Base-by-base conservation (phyloP, 2,113 vertebrate genomes). In the Leptosomus discolor region DNA sequence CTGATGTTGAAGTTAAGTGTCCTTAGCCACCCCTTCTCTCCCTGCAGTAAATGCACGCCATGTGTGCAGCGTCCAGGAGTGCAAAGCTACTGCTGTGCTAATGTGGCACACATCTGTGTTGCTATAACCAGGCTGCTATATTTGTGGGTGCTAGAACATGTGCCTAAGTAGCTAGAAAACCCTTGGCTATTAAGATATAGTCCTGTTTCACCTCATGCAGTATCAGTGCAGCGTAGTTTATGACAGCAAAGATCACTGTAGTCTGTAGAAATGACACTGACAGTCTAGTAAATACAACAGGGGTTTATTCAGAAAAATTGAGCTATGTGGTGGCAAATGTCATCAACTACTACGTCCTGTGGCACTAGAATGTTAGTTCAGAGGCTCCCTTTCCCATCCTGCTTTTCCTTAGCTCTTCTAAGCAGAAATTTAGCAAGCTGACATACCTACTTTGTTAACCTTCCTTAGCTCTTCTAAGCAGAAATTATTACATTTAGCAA, bases 21-120 rank as follows among this genome's bases (percentile, higher is more conserved):
- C 96, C 94, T 96, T 37, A 95, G 77, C 16, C 70, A 95, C 69
- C 90, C 91, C 16, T 81, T 83, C 26, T 51, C 50, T 67, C 57
- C 45, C 67, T 92, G 88, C 91, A 74, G 88, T 86, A 45, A 65
- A 80, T 65, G 76, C 32, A 32, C 22, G 19, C 57, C 0, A 0
- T 45, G 63, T 11, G 4, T 6, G 2, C 60, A n/a, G 58, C 5
- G 41, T 46, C 30, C 51, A 2, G 16, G n/a, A 84, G 10, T 8
- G 8, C 1, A 8, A 9, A 90, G 46, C 71, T 89, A 13, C 71
- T 1, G 5, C 73, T 81, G 61, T 0, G 0, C 43, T 69, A 2
- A 17, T 2, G 4, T 43, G 63, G 45, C 51, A 86, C 45, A 20
- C 50, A 36, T 18, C 29, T 53, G 22, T 51, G 27, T 32, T 82